Conservation (phyloP, 2,797 vertebrate genomes). For the Clarias fuscus region DNA sequence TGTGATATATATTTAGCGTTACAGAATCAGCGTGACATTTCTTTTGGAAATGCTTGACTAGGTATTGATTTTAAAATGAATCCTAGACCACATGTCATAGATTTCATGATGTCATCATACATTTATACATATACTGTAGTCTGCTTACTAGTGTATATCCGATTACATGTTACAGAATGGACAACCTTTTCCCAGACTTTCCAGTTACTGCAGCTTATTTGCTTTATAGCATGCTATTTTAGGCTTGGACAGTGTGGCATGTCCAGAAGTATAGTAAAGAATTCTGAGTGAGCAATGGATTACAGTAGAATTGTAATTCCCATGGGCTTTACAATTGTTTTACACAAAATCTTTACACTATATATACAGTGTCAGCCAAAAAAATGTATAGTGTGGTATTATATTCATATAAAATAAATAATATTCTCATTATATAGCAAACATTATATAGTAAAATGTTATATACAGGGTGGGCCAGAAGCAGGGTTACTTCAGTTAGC, state of each 20-base stretch:
- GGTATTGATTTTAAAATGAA: constrained; percentile 5
- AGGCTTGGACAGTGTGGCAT: neutral
- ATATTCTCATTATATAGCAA: no score
- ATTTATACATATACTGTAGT: neutral
- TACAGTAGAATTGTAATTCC: neutral
- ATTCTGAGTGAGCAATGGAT: neutral
- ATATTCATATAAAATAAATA: no score
- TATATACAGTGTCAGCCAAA: no score
- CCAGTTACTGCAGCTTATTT: neutral
- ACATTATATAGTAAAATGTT: no score
- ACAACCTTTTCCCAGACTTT: neutral
- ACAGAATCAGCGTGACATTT: neutral
- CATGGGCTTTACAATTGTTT: neutral
- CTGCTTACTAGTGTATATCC: neutral
- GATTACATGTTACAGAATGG: neutral
- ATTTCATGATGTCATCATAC: constrained; percentile 12
- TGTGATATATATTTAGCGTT: neutral
- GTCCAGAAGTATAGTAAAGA: neutral
- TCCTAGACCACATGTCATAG: neutral
- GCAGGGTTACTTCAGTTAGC: no score
- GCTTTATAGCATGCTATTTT: neutral
- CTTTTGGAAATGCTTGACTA: neutral
- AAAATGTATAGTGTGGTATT: no score
- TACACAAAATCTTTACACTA: no score
- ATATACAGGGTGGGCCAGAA: no score